These are phyloP conservation scores for Lysandra bellargus DNA, from an alignment of 2,888 invertebrate species.

Conservation along the genomic window DNA sequence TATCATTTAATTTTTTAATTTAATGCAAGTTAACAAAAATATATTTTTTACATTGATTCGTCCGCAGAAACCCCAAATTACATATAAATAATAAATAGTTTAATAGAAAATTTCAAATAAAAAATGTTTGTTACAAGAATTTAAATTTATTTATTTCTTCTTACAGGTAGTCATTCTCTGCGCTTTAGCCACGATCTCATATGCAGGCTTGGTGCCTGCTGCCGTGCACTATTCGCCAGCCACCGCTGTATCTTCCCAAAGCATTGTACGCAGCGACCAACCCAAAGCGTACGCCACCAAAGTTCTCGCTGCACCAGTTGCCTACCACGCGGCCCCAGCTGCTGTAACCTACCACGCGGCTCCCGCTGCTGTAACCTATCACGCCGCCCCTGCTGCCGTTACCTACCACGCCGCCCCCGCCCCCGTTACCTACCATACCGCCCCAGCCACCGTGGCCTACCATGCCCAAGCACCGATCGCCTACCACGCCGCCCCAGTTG, in stretches of 20 bases:
- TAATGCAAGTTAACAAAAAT: too few relatives aligned
- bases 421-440: slow-evolving; percentile 47
- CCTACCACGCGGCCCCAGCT: slow-evolving; percentile 43
- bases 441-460: slow-evolving; percentile 42
- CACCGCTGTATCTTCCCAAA: slow-evolving; percentile 59
- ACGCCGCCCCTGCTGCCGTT: slow-evolving; percentile 48
- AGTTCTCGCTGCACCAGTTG: slow-evolving; percentile 45
- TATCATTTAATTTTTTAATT: background rate
- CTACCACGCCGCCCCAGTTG: slow-evolving; percentile 52
- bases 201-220: slow-evolving; percentile 53
- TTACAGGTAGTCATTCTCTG: slow-evolving; percentile 47
- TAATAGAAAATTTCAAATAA: background rate
- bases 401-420: slow-evolving; percentile 51
- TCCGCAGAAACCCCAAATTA: too few relatives aligned
- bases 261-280: slow-evolving; percentile 59
- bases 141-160: background rate
- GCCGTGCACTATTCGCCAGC: slow-evolving; percentile 60
- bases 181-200: slow-evolving; percentile 48
- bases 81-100: background rate
- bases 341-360: slow-evolving; percentile 51
- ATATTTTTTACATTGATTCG: too few relatives aligned
- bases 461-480: slow-evolving; percentile 47
- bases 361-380: slow-evolving; percentile 41
- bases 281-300: slow-evolving; percentile 48
- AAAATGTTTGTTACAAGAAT: background rate